Conservation (phyloP, 2,113 vertebrate species). For the Myiozetetes cayanensis region DNA sequence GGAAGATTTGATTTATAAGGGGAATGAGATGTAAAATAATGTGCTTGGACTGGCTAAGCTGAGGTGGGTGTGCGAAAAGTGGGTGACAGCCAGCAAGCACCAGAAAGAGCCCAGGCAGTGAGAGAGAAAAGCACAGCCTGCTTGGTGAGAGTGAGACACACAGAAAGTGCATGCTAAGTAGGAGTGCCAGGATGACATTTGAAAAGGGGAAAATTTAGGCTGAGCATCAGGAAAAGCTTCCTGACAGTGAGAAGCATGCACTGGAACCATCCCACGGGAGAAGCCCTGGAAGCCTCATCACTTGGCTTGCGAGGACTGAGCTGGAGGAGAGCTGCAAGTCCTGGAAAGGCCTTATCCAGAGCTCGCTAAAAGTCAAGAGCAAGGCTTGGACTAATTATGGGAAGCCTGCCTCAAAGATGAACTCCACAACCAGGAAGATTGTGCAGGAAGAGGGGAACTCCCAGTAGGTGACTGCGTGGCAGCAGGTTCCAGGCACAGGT, state of each 20-base stretch:
- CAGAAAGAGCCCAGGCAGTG: not conserved
- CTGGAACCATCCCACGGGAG: not conserved
- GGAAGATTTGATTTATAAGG: not conserved
- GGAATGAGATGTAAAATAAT: constrained; percentile 16
- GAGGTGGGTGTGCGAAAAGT: not conserved
- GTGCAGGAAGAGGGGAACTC: not conserved
- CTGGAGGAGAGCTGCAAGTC: constrained; percentile 42
- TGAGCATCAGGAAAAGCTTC: constrained; percentile 34
- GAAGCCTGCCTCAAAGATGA: not conserved
- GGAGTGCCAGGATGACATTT: constrained; percentile 28
- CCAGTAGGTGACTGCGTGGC: not conserved
- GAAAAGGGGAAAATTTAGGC: constrained; percentile 32
- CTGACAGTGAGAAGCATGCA: constrained; percentile 28
- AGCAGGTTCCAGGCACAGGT: not conserved
- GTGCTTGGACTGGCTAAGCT: not conserved
- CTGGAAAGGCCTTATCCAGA: constrained; percentile 42
- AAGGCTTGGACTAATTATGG: not conserved
- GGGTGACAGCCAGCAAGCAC: not conserved
- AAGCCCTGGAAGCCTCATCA: constrained; percentile 49
- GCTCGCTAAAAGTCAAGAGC: not conserved
- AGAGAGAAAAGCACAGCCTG: not conserved
- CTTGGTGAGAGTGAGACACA: not conserved
- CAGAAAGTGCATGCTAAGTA: not conserved
- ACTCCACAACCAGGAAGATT: not conserved
- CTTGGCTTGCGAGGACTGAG: not conserved